Conservation (phyloP, 2,113 vertebrate genomes). For the Etheostoma spectabile region DNA sequence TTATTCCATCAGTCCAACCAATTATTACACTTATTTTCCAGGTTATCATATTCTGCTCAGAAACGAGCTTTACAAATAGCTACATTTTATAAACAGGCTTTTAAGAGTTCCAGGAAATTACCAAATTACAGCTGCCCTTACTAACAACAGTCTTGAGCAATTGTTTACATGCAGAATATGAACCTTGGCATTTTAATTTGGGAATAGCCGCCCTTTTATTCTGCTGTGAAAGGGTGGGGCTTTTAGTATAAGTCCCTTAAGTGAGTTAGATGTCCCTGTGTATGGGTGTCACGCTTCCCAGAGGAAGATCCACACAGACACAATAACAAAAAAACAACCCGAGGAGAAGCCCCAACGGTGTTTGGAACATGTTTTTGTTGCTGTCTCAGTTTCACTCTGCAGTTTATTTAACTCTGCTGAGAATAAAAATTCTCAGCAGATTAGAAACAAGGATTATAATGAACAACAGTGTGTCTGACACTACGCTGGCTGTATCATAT, state of each 20-base stretch:
- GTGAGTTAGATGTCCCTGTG: conserved; percentile 57
- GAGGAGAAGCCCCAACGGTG: conserved; percentile 62
- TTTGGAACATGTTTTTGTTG: conserved; percentile 75
- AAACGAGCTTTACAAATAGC: conserved; percentile 23
- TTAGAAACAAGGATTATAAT: conserved; percentile 17
- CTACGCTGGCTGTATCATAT: neutral
- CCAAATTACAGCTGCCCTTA: conserved; percentile 9
- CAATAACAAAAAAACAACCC: conserved; percentile 80
- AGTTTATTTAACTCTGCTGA: conserved; percentile 27
- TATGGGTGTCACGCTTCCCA: conserved; percentile 50
- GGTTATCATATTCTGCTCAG: conserved; percentile 12
- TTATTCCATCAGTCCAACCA: conserved; percentile 50
- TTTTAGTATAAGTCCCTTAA: conserved; percentile 52
- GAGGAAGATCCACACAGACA: conserved; percentile 50
- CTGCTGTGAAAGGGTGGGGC: conserved; percentile 51
- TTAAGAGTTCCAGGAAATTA: conserved; percentile 23
- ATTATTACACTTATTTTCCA: conserved; percentile 17
- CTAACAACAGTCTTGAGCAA: conserved; percentile 6
- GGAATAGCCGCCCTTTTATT: conserved; percentile 61
- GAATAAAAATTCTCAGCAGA: conserved; percentile 23
- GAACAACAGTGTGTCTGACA: conserved; percentile 7
- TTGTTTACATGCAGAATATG: conserved; percentile 11
- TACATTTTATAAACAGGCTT: conserved; percentile 32
- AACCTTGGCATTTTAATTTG: conserved; percentile 54
- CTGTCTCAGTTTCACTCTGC: conserved; percentile 13